Evolutionary conservation across 1,140 invertebrate genomes (phyloP), one percentile per base, ranked within the genome.

Genomic region (Drosophila murphyi): DNA sequence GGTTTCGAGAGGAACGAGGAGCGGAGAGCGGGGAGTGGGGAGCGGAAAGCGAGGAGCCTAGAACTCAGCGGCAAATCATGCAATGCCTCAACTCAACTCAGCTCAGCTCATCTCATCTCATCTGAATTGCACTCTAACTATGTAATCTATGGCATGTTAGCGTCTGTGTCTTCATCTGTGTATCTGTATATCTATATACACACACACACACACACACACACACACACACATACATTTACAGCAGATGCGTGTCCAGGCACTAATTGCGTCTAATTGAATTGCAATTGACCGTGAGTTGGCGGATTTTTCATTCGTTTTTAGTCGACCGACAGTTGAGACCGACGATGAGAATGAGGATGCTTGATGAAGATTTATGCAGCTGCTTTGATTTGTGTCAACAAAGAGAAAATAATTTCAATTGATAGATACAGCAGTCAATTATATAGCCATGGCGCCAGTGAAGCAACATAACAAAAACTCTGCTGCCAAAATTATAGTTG

Each of bases 241-340:
- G 28, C 69, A 71, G 72, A 87, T 87, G 85, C 85, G 83, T 87
- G 85, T 59, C 73, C 63, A 50, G 63, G 73, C 83, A 89, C 83
- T 88, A 88, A 88, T 88, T 88, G 83, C 83, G 77, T 89, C 83
- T 89, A 88, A 88, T 89, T 88, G 85, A 88, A 88, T 88, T 88
- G 83, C 85, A 88, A 88, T 88, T 88, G 83, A 88, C 83, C 83
- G 77, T 88, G 85, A 88, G 83, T 85, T 88, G 85, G 83, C 83
- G 85, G 83, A 89, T 88, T 88, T 85, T 81, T 83, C 85, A 83
- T 63, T 89, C 74, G 70, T 73, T 75, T 78, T 85, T 81, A 20
- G 71, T 69, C 79, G 62, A 69, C 64, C 70, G 51, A 39, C 67
- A 52, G 32, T 37, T 64, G 54, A 20, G 64, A 48, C 63, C 41